Base-by-base conservation (phyloP, 2,888 invertebrate genomes). In the Mimas tiliae region DNA sequence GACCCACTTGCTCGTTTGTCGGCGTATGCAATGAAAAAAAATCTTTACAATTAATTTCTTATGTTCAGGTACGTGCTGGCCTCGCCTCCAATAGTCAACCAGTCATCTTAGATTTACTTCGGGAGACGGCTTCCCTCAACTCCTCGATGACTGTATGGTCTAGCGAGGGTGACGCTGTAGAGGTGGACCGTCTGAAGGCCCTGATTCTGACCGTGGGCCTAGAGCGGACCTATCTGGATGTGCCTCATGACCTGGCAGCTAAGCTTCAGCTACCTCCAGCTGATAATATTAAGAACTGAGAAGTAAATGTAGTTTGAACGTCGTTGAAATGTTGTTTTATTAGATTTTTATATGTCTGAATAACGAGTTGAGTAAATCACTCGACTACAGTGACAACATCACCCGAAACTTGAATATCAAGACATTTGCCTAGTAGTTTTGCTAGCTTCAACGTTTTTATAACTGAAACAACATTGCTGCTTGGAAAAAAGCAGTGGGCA, bases 111-210 rank as follows among this genome's bases (percentile, higher is more conserved):
- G 91, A 91, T 68, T 92, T 98, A 33, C 83, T 96, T 14, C 86
- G 93, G 0, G 91, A 91, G 78, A 92, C 90, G 0, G 84, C 93
- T 11, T 87, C 86, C 64, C 88, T 92, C 6, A 92, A 94, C 74
- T 94, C 95, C 52, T 96, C 97, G 0, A 87, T 98, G 70, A 98
- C 98, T 0, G 94, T 98, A 65, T 98, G 98, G 98, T 96, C 96
- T 2, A 93, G 94, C 58, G 92, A 89, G 45, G 93, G 90, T 0
- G 98, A 98, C 82, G 82, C 89, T 14, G 96, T 98, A 19, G 94
- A 97, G 78, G 94, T 96, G 4, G 88, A 92, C 1, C 93, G 95
- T 62, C 92, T 98, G 64, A 94, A 95, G 3, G 88, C 94, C 11
- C 89, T 98, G 50, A 96, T 98, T 71, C 92, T 94, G 50, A 91